Evolutionary conservation across 2,888 invertebrate species (phyloP).

Genomic region (Cheilosia urbana): DNA sequence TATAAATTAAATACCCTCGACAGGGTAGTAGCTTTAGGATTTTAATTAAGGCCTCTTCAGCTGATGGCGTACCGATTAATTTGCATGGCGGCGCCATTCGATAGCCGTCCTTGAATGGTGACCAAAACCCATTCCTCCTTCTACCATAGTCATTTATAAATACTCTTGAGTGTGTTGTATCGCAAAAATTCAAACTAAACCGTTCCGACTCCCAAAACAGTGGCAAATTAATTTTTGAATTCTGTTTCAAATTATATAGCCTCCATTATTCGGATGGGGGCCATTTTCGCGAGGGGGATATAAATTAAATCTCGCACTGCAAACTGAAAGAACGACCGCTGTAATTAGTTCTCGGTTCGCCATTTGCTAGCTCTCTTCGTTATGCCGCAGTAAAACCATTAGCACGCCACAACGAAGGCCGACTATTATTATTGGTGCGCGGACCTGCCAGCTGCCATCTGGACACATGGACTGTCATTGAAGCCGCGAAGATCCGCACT

Average conservation of each 20-base stretch:
- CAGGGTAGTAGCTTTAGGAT: too few relatives aligned
- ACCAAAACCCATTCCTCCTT: neutral
- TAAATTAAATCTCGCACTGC: slow-evolving; percentile 38
- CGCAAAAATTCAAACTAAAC: neutral
- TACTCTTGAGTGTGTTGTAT: neutral
- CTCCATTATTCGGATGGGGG: slow-evolving; percentile 7
- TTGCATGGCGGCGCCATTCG: neutral
- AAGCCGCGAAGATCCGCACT: slow-evolving; percentile 4
- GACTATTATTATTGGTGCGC: slow-evolving; percentile 5
- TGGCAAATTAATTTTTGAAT: slow-evolving; percentile 18
- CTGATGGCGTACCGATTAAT: neutral
- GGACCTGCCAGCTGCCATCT: neutral
- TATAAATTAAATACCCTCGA: too few relatives aligned
- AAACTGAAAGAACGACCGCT: slow-evolving; percentile 14
- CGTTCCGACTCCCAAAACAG: neutral
- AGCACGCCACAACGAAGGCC: slow-evolving; percentile 33
- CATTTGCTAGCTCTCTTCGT: slow-evolving; percentile 27
- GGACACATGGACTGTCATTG: slow-evolving; percentile 21
- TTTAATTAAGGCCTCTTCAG: too few relatives aligned
- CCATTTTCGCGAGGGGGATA: slow-evolving; percentile 1
- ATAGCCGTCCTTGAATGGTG: neutral
- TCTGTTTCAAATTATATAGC: slow-evolving; percentile 13
- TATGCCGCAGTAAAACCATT: slow-evolving; percentile 52
- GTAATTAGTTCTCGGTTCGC: slow-evolving; percentile 55
- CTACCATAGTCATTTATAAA: neutral